Base-by-base conservation (phyloP, 2,888 invertebrate genomes). In the Anagyrus pseudococci region DNA sequence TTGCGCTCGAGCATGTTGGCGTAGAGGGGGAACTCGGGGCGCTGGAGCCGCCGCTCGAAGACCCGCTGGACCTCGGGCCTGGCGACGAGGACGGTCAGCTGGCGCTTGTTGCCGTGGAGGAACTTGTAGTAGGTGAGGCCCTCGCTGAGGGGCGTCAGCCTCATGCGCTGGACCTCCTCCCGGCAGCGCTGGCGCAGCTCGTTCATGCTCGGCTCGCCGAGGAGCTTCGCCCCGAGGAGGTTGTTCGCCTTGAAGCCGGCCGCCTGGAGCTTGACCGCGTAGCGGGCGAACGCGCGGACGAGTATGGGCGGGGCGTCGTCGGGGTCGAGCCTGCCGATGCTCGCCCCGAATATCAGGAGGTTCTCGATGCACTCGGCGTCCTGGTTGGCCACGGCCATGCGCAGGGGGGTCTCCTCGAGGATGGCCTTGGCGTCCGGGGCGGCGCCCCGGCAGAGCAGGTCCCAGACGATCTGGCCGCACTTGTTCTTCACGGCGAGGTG, bases 401-500 rank as follows among this genome's bases (percentile, higher is more conserved):
- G 56, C 15, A 64, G 53, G 1, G 64, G 20, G 4, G 55, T 50
- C 13, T 17, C n/a, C n/a, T n/a, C n/a, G n/a, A n/a, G n/a, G n/a
- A n/a, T n/a, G n/a, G 22, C 22, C 20, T 10, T 17, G 20, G 41
- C 23, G 43, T 65, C 15, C 10, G 49, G 43, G 7, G 58, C 56
- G 19, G 58, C 54, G 1, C 61, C 61, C 1, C 13, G 17, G 0
- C 4, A 17, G 50, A 65, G 22, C 80, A 37, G 82, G 68, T 20
- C 76, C 71, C 40, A 80, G 77, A 2, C 79, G 75, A 43, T 82
- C 73, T 7, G 75, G 74, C 8, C 75, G 71, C 23, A 82, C 67
- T 1, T 79, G 77, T 78, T 77, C 15, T 80, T 72, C 1, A 81
- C 74, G 20, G 83, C 79, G 6, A 82, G 70, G 37, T 80, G 77